A percentile compares a stretch with the other conserved stretches of the same genome.
These are phyloP conservation scores for Athene cunicularia DNA, from an alignment of 2,113 vertebrate genomes.

Conservation along the genomic window DNA sequence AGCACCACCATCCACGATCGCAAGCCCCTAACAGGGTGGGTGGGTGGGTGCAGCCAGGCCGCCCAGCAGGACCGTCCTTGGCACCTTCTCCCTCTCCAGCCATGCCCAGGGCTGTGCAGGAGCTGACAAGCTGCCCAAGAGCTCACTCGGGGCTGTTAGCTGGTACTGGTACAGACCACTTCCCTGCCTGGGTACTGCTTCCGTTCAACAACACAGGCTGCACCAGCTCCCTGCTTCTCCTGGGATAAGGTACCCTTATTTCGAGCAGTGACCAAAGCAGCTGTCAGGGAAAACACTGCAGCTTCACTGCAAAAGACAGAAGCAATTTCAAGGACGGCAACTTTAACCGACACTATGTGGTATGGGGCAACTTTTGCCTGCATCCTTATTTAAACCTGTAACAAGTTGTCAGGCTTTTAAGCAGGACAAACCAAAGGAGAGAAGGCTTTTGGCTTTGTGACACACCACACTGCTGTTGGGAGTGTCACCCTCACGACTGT, in stretches of 20 bases:
- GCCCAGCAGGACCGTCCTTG: background rate
- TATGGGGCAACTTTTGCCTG: background rate
- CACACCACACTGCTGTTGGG: background rate
- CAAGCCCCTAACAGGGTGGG: too few relatives aligned
- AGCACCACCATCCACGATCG: accelerated
- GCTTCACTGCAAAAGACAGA: background rate
- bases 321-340: background rate
- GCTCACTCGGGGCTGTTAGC: accelerated
- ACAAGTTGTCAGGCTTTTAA: background rate
- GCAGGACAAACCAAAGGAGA: background rate
- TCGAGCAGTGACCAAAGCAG: background rate
- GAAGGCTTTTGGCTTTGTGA: background rate
- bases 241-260: background rate
- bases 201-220: background rate
- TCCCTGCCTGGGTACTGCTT: background rate
- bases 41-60: background rate
- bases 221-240: background rate
- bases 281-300: background rate
- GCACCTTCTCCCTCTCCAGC: background rate
- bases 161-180: background rate
- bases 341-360: accelerated
- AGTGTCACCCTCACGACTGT: background rate
- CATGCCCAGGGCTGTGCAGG: background rate
- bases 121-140: accelerated
- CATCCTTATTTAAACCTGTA: background rate